Evolutionary conservation across 2,888 invertebrate genomes (phyloP).

Genomic region (Antheraea assamensis): DNA sequence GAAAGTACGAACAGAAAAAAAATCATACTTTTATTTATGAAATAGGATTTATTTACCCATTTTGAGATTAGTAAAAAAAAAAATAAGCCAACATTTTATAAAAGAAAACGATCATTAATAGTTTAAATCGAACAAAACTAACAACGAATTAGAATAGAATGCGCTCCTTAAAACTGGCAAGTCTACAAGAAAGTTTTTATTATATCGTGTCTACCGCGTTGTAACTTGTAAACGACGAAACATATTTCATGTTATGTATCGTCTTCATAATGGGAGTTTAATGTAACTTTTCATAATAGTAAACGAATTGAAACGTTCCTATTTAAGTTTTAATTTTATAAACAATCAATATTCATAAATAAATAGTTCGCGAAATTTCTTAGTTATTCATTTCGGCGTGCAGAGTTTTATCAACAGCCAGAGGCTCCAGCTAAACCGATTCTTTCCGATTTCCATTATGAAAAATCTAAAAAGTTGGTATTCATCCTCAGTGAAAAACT

Average conservation of each 20-base stretch:
- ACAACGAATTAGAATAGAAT: neutral
- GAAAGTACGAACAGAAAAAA: neutral
- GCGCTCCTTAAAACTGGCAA: slow-evolving; percentile 22
- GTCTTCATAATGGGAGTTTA: neutral
- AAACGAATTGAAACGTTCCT: neutral
- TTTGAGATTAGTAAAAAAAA: neutral
- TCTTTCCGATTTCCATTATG: no score
- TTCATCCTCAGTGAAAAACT: neutral
- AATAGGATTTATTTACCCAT: neutral
- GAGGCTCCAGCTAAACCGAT: no score
- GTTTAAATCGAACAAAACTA: neutral
- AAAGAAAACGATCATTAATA: neutral
- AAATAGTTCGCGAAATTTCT: no score
- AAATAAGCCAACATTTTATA: neutral
- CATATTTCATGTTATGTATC: slow-evolving; percentile 22
- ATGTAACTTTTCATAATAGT: neutral
- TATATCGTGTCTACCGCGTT: slow-evolving; percentile 5
- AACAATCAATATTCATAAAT: no score
- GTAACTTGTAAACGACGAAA: slow-evolving; percentile 38
- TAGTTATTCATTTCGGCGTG: no score
- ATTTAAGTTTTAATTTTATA: neutral
- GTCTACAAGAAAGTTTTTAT: neutral
- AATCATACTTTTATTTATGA: neutral
- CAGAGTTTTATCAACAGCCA: no score
- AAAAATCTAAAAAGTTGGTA: neutral